Conservation (phyloP, 1,140 invertebrate genomes). For the Hypsibius dujardini region DNA sequence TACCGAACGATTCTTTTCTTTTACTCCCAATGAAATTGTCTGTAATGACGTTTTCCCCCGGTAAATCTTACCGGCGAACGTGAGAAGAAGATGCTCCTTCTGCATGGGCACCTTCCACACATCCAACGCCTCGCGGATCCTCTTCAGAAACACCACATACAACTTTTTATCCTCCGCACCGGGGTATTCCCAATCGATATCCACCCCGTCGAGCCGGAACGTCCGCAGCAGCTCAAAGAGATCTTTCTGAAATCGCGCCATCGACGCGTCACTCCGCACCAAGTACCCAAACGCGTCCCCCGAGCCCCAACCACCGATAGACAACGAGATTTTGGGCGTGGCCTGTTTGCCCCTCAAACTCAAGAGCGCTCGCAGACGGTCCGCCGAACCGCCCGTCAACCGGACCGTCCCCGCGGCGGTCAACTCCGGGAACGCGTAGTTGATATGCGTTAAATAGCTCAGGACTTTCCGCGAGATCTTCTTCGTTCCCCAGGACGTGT, state of each 20-base stretch:
- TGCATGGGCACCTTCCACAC: background rate
- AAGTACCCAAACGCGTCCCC: background rate
- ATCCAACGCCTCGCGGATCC: conserved; percentile 17
- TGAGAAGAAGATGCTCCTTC: background rate
- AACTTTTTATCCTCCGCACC: conserved; percentile 33
- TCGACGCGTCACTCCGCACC: background rate
- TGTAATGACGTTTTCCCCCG: too few relatives aligned
- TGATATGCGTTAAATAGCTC: background rate
- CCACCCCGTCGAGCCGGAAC: conserved; percentile 56
- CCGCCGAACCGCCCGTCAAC: background rate
- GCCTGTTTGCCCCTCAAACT: background rate
- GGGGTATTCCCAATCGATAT: conserved; percentile 76
- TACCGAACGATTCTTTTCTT: too few relatives aligned
- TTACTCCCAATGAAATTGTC: too few relatives aligned
- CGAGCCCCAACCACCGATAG: background rate
- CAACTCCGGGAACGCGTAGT: conserved; percentile 3
- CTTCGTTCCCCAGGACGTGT: conserved; percentile 1
- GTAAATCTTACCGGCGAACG: conserved; percentile 12
- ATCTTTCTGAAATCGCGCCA: conserved; percentile 6
- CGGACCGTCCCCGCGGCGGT: background rate
- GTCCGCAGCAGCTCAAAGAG: conserved; percentile 28
- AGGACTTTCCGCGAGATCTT: background rate
- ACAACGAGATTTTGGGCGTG: background rate
- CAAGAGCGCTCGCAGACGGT: background rate
- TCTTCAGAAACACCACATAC: conserved; percentile 20